Conservation (phyloP, 1,140 invertebrate species). For the Daktulosphaira vitifoliae region DNA sequence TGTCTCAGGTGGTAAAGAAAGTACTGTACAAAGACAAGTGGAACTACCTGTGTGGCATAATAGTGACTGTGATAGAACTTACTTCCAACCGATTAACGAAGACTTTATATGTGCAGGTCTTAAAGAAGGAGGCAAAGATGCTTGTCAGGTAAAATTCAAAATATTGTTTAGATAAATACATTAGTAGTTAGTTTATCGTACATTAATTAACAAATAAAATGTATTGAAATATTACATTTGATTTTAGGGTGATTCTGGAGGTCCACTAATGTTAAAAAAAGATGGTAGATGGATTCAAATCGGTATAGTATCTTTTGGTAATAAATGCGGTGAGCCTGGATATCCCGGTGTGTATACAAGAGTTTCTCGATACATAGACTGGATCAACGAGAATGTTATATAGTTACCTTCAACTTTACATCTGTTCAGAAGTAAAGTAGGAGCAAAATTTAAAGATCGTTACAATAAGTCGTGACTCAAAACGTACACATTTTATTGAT, state of each 20-base stretch:
- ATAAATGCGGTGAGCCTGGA: conserved; percentile 60
- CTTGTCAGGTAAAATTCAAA: conserved; percentile 65
- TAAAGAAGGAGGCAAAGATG: conserved; percentile 80
- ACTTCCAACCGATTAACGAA: conserved; percentile 83
- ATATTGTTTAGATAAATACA: not conserved
- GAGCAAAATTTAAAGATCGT: not conserved
- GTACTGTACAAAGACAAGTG: conserved; percentile 70
- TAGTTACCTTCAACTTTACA: not conserved
- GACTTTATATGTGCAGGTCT: conserved; percentile 87
- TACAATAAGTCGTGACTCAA: not conserved
- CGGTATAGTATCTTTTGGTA: conserved; percentile 67
- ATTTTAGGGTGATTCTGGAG: conserved; percentile 68
- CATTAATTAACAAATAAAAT: too few species aligned
- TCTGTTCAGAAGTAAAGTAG: not conserved
- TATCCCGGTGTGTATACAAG: conserved; percentile 69
- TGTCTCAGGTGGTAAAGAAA: conserved; percentile 63
- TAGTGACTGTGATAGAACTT: conserved; percentile 78
- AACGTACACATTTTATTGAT: not conserved
- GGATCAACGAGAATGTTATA: conserved; percentile 44
- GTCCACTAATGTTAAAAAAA: conserved; percentile 61
- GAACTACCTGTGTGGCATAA: conserved; percentile 83
- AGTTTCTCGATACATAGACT: conserved; percentile 57
- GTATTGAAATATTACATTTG: not conserved
- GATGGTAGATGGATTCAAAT: conserved; percentile 50
- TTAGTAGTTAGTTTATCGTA: too few species aligned